Conservation (phyloP, 1,140 invertebrate genomes). For the Neodiprion lecontei region DNA sequence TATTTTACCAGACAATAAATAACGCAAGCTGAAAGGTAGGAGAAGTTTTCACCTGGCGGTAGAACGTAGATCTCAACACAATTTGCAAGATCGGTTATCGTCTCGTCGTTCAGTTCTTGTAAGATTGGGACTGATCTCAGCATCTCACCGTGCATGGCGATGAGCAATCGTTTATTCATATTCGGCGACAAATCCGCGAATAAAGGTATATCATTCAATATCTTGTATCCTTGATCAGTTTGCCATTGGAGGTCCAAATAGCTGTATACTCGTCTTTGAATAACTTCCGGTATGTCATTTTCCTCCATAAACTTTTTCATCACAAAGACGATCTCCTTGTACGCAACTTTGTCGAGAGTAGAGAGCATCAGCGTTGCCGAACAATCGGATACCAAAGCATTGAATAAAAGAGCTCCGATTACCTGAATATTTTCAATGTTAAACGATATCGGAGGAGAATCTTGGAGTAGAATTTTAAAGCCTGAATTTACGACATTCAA, state of each 20-base stretch:
- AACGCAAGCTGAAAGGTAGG: too few species aligned
- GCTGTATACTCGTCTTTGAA: constrained; percentile 27
- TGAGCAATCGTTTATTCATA: constrained; percentile 26
- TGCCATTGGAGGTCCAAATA: constrained; percentile 35
- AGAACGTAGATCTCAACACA: constrained; percentile 10
- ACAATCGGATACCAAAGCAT: constrained; percentile 33
- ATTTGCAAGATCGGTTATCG: constrained; percentile 4
- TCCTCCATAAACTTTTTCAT: constrained; percentile 26
- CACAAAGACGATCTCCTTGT: constrained; percentile 28
- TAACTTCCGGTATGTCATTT: constrained; percentile 22
- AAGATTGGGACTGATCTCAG: constrained; percentile 24
- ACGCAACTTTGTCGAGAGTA: constrained; percentile 22
- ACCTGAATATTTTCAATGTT: constrained; percentile 12
- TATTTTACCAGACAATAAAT: constrained; percentile 18
- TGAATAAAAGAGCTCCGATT: constrained; percentile 29
- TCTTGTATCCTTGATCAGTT: constrained; percentile 29
- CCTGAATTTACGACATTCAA: neutral
- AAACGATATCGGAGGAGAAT: neutral
- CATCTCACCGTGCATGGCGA: constrained; percentile 24
- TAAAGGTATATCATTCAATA: constrained; percentile 19
- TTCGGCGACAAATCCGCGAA: constrained; percentile 27
- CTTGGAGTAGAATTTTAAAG: neutral
- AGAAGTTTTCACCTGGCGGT: constrained; percentile 8
- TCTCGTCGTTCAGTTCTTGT: constrained; percentile 14
- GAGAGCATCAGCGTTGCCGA: constrained; percentile 32